Base-by-base conservation (phyloP, 2,797 vertebrate species). In the Muscicapa striata region DNA sequence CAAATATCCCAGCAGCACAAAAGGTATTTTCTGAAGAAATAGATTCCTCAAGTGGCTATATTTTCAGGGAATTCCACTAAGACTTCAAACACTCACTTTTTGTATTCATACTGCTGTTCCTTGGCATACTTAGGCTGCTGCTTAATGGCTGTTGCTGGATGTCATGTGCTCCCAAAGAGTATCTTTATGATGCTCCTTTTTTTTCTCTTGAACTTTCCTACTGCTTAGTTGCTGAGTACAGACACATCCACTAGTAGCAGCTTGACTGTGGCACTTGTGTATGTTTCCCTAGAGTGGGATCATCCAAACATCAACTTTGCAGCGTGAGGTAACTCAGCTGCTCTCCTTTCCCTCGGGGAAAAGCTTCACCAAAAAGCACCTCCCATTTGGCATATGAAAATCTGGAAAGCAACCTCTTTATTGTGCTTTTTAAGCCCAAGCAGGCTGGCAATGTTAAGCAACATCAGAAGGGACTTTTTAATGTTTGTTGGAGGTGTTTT, bases 11-110 rank as follows among this genome's bases (percentile, higher is more conserved):
- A 52, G 90, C 93, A 96, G 94, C 94, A 95, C 68, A 77, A 62
- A 91, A 95, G 95, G 30, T 96, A 90, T 97, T 97, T 97, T 94
- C 94, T 95, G 87, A 95, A 93, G 91, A 97, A 97, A 96, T 68
- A 97, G 96, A 91, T 98, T 96, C 97, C 97, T 98, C 97, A 91
- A 97, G 97, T 96, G 97, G 89, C 97, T 96, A n/a, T 95, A 84
- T 97, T 97, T 97, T 97, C 67, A 61, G 75, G 93, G 73, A 86
- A 94, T 97, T 97, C 95, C 74, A 27, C 49, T 78, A 97, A 97
- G 96, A 96, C 97, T 97, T 97, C 95, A 96, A 96, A 93, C 36
- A 43, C 54, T 94, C n/a, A 21, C 67, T 93, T 78, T 94, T 92
- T 93, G 87, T 93, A 94, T 97, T 96, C 93, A 58, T 82, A n/a